A percentile compares a stretch with the other conserved stretches of the same genome.
phyloP scores from a whole-genome alignment of 2,113 vertebrate species.

The Tenebrosternarchus preto region DNA sequence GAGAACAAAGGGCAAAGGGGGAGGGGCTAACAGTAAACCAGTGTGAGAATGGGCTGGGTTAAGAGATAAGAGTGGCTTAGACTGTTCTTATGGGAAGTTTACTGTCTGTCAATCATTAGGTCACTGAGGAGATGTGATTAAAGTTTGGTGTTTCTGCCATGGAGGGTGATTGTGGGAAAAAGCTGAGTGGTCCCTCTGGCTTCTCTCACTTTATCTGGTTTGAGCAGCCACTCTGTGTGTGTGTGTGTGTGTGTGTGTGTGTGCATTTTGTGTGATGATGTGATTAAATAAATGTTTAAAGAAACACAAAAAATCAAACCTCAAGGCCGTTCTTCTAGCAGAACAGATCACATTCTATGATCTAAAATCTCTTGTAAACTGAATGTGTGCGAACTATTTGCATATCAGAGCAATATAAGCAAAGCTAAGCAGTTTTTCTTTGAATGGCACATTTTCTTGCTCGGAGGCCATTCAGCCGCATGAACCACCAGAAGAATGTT shows the following conservation, averaged over 20 bases:
- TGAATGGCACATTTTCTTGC: no score
- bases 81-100: not conserved
- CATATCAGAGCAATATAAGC: not conserved
- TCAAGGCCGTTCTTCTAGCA: not conserved
- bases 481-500: constrained; percentile 9
- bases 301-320: not conserved
- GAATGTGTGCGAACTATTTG: constrained; percentile 15
- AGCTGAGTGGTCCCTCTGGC: not conserved
- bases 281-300: not conserved
- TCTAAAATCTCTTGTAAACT: not conserved
- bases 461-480: not conserved
- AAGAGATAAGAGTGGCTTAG: not conserved
- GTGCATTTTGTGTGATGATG: not conserved
- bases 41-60: not conserved
- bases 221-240: not conserved
- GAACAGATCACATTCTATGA: constrained; percentile 28
- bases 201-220: constrained; percentile 6
- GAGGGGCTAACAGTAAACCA: not conserved
- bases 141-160: not conserved
- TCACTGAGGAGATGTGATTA: not conserved
- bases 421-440: not conserved
- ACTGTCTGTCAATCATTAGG: not conserved
- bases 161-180: not conserved
- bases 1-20: not conserved
- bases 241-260: not conserved